Conservation (phyloP, 1,140 invertebrate genomes). For the Drosophila nasuta region DNA sequence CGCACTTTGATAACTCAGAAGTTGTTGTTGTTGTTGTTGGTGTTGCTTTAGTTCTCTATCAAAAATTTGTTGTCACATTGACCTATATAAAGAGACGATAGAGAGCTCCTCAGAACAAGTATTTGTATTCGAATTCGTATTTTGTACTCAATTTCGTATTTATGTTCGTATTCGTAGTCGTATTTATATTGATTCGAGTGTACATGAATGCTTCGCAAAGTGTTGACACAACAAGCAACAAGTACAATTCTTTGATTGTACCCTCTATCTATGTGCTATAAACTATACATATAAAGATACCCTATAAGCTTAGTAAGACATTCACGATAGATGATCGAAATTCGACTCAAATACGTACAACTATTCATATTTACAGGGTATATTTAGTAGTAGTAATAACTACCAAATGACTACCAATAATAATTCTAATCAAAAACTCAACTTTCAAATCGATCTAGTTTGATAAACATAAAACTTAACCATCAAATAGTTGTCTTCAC, state of each 20-base stretch:
- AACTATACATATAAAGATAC: not conserved
- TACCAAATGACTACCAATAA: too few relatives aligned
- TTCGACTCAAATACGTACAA: too few relatives aligned
- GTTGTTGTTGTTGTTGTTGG: constrained; percentile 8
- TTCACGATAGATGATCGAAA: too few relatives aligned
- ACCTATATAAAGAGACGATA: constrained; percentile 41
- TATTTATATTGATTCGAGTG: constrained; percentile 19
- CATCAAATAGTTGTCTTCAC: too few relatives aligned
- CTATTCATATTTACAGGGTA: not conserved
- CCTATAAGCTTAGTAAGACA: not conserved
- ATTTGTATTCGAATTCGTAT: constrained; percentile 9
- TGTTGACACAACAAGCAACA: not conserved
- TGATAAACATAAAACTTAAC: not conserved
- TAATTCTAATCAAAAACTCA: too few relatives aligned
- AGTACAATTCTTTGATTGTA: not conserved
- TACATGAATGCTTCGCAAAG: not conserved
- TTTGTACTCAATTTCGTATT: not conserved
- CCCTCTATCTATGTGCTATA: not conserved
- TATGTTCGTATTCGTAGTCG: not conserved
- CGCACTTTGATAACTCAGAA: constrained; percentile 24
- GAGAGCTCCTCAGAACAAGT: not conserved
- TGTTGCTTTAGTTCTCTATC: constrained; percentile 5
- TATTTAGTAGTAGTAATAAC: not conserved
- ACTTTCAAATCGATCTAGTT: too few relatives aligned
- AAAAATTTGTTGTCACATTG: constrained; percentile 50